Conservation (phyloP, 2,888 invertebrate species). For the Melikaiella ostensackeni region DNA sequence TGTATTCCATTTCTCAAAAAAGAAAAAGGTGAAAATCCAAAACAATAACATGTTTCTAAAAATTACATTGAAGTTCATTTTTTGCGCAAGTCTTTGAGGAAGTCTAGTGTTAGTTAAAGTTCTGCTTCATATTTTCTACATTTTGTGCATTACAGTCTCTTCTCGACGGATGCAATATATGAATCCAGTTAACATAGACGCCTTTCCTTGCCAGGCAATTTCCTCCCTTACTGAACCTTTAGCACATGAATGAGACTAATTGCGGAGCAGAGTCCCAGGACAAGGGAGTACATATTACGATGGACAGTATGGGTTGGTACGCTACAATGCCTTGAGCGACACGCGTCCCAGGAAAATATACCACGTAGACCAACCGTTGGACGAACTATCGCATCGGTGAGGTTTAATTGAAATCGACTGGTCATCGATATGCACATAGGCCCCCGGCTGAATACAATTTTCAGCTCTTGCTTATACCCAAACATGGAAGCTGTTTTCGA, state of each 20-base stretch:
- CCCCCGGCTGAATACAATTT: conserved; percentile 49
- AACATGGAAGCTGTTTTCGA: conserved; percentile 7
- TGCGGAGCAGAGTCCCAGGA: conserved; percentile 51
- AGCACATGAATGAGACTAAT: conserved; percentile 51
- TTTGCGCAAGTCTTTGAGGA: too few species aligned
- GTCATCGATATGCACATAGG: conserved; percentile 51
- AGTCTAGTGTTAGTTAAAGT: too few species aligned
- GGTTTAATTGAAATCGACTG: conserved; percentile 64
- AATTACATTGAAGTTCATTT: too few species aligned
- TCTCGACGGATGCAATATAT: conserved; percentile 30
- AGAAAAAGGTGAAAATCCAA: too few species aligned
- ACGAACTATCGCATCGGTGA: conserved; percentile 46
- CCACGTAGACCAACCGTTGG: conserved; percentile 47
- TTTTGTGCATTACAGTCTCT: not conserved
- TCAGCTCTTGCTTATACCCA: conserved; percentile 22
- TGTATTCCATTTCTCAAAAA: too few species aligned
- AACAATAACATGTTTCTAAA: too few species aligned
- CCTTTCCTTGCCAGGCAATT: conserved; percentile 26
- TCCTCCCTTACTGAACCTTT: conserved; percentile 26
- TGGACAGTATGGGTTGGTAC: conserved; percentile 20
- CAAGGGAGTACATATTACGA: conserved; percentile 44
- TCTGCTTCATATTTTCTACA: conserved; percentile 2
- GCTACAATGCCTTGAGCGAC: conserved; percentile 46
- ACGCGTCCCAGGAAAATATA: conserved; percentile 50
- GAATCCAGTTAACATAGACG: conserved; percentile 27